Conservation (phyloP, 1,140 invertebrate genomes). For the Lepeophtheirus salmonis region DNA sequence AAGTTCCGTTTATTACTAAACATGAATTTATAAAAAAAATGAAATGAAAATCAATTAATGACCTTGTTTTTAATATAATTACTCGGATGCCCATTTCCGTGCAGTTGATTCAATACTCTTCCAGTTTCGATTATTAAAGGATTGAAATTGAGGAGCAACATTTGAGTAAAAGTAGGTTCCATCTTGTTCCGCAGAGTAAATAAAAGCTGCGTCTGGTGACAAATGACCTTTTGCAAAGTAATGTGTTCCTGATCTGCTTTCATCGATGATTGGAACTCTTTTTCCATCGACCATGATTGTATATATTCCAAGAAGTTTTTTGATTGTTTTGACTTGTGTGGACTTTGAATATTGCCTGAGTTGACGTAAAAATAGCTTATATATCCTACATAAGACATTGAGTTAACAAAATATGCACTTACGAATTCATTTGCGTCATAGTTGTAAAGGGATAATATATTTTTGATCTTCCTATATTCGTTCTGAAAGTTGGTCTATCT, state of each 20-base stretch:
- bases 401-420: too few relatives aligned
- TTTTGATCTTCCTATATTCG: neutral
- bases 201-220: slow-evolving; percentile 23
- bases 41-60: neutral
- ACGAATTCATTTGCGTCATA: neutral
- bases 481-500: slow-evolving; percentile 12
- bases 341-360: slow-evolving; percentile 5
- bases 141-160: slow-evolving; percentile 23
- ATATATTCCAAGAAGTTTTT: neutral
- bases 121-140: slow-evolving; percentile 25
- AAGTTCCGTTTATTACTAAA: neutral
- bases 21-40: neutral
- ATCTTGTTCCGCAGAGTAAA: slow-evolving; percentile 22
- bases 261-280: slow-evolving; percentile 1
- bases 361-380: too few relatives aligned
- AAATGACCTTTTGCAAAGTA: slow-evolving; percentile 22
- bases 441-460: neutral
- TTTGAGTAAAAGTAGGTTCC: slow-evolving; percentile 24
- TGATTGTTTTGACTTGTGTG: neutral
- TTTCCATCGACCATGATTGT: neutral
- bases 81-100: neutral
- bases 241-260: neutral
- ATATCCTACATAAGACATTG: neutral
- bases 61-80: too few relatives aligned
- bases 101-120: slow-evolving; percentile 37